Conservation (phyloP, 1,140 invertebrate genomes). For the Zaprionus davidi region DNA sequence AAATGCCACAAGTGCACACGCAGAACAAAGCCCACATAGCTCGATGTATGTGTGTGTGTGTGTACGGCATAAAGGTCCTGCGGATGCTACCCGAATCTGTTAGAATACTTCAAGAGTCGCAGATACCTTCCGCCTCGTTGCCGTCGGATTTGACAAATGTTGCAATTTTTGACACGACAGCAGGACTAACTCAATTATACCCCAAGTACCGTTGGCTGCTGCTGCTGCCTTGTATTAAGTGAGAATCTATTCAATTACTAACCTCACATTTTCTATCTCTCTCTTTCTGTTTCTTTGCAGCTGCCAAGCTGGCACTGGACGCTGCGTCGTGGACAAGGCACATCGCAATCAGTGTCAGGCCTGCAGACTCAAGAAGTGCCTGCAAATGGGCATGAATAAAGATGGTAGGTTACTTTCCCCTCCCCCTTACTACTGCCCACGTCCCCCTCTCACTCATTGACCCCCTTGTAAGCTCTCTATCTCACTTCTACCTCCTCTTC, state of each 20-base stretch:
- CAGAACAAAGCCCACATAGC: conserved; percentile 55
- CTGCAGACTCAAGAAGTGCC: conserved; percentile 98
- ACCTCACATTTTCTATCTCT: background rate
- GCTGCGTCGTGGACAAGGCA: conserved; percentile 98
- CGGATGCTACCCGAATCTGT: background rate
- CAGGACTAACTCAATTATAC: conserved; percentile 66
- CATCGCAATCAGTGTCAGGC: conserved; percentile 99
- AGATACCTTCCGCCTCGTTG: conserved; percentile 53
- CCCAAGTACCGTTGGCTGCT: conserved; percentile 20
- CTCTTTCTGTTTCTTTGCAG: conserved; percentile 85
- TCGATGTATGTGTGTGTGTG: conserved; percentile 15
- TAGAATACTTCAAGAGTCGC: background rate
- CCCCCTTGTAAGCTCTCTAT: background rate
- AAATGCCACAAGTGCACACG: conserved; percentile 65
- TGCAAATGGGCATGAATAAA: conserved; percentile 99
- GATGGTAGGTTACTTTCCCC: conserved; percentile 92
- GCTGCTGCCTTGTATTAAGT: conserved; percentile 47
- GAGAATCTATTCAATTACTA: conserved; percentile 14
- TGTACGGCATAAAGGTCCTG: background rate
- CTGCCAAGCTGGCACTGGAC: conserved; percentile 97
- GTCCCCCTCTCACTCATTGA: background rate
- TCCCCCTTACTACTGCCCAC: background rate
- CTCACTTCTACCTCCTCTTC: too few relatives aligned
- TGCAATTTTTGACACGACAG: conserved; percentile 78
- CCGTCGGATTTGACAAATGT: conserved; percentile 74